Base-by-base conservation (phyloP, 2,888 invertebrate species). In the Lasius fuliginosus region DNA sequence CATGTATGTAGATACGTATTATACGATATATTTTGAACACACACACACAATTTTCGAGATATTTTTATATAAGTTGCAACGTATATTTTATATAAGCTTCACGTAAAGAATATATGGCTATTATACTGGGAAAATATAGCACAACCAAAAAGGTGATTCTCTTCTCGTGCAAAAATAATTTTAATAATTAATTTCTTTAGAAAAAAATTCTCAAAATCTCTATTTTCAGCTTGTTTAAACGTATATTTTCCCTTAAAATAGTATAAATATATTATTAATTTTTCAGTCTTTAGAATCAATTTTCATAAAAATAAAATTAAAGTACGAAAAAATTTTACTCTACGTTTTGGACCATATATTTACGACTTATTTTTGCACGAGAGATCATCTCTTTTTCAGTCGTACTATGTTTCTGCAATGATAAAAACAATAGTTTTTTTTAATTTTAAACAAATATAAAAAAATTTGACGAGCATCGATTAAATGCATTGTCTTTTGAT, bases 401-500 rank as follows among this genome's bases (percentile, higher is more conserved):
- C 42, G 3, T 46, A 15, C 12, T 46, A 12, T 46, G 42, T 46
- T 46, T 46, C 42, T 15, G 12, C 12, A 46, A 15, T 46, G 18
- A 46, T 46, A 46, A 46, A 46, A 46, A 46, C 18, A 49, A 49
- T 3, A 46, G 4, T 15, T 49, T 49, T n/a, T 53, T 4, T 18
- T 6, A n/a, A 69, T 1, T 27, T 23, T 4, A 18, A 33, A n/a
- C 5, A 30, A 60, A 12, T 30, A 40, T 58, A 27, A 58, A 58
- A 18, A 8, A 11, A 42, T 58, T 53, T 18, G n/a, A 27, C 36
- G 56, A 53, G 6, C 15, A 18, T 84, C 46, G 68, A 73, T 46
- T 75, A 76, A 83, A 67, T 77, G n/a, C 4, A 15, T 62, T 46
- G 15, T 64, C 36, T n/a, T n/a, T 8, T 15, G 49, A 65, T 69